Evolutionary conservation across 1,140 invertebrate species (phyloP).

Genomic region (Scaptodrosophila lebanonensis): DNA sequence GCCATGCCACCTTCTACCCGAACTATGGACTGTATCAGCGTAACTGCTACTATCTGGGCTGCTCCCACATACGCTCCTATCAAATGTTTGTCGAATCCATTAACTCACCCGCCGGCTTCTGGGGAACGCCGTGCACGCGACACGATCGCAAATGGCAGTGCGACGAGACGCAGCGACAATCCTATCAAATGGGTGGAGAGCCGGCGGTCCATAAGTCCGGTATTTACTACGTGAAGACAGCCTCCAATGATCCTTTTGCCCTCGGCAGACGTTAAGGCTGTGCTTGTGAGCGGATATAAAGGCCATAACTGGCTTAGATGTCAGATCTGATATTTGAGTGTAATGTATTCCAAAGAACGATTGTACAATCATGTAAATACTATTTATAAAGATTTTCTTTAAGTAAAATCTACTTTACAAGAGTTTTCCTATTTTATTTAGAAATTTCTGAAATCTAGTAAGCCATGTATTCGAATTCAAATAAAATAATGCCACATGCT

Average conservation of each 20-base stretch:
- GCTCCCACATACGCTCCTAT: conserved; percentile 80
- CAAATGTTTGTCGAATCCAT: conserved; percentile 80
- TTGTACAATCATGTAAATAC: too few species aligned
- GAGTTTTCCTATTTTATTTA: too few species aligned
- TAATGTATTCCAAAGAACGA: too few species aligned
- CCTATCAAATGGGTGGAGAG: conserved; percentile 79
- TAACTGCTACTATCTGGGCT: conserved; percentile 77
- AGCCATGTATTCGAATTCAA: too few species aligned
- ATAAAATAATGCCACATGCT: too few species aligned
- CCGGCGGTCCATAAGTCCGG: conserved; percentile 70
- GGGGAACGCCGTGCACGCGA: conserved; percentile 59
- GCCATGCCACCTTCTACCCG: conserved; percentile 85
- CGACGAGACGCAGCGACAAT: conserved; percentile 62
- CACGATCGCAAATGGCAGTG: conserved; percentile 53
- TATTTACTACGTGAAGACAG: conserved; percentile 78
- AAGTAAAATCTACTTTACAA: too few species aligned
- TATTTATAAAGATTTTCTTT: too few species aligned
- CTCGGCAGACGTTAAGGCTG: conserved; percentile 40
- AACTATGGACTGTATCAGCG: conserved; percentile 80
- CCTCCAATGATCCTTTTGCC: conserved; percentile 77
- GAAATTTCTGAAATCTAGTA: too few species aligned
- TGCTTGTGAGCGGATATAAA: not conserved
- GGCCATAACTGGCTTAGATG: too few species aligned
- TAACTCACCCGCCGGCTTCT: conserved; percentile 54
- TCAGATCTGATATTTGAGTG: too few species aligned